These are phyloP conservation scores for Rynchops niger DNA, from an alignment of 2,113 vertebrate species.

Conservation along the genomic window DNA sequence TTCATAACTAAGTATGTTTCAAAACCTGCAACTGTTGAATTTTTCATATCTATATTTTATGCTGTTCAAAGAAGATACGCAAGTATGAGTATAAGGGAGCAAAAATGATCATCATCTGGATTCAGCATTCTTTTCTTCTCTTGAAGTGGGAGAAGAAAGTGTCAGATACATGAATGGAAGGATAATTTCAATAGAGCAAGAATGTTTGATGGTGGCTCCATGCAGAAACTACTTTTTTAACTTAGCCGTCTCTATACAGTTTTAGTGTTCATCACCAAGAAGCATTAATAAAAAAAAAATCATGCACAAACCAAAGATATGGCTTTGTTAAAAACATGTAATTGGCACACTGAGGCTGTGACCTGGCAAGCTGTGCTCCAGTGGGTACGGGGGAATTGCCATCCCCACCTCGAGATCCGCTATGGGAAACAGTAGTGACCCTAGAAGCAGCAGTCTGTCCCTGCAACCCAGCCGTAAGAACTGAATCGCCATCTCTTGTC, in stretches of 20 bases:
- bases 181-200: not conserved
- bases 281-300: not conserved
- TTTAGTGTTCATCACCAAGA: not conserved
- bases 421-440: not conserved
- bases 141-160: not conserved
- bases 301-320: not conserved
- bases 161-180: not conserved
- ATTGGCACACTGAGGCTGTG: not conserved
- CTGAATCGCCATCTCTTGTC: not conserved
- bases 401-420: fast-evolving
- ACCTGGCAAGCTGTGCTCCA: not conserved
- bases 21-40: not conserved
- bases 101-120: not conserved
- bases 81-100: not conserved
- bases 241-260: not conserved
- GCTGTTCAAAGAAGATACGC: not conserved
- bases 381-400: not conserved
- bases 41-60: not conserved
- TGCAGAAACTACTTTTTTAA: not conserved
- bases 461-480: not conserved
- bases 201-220: not conserved
- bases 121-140: not conserved
- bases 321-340: not conserved
- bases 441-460: not conserved
- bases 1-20: not conserved